phyloP scores from a whole-genome alignment of 2,797 vertebrate species.

The Scolopax bukidnonensis region DNA sequence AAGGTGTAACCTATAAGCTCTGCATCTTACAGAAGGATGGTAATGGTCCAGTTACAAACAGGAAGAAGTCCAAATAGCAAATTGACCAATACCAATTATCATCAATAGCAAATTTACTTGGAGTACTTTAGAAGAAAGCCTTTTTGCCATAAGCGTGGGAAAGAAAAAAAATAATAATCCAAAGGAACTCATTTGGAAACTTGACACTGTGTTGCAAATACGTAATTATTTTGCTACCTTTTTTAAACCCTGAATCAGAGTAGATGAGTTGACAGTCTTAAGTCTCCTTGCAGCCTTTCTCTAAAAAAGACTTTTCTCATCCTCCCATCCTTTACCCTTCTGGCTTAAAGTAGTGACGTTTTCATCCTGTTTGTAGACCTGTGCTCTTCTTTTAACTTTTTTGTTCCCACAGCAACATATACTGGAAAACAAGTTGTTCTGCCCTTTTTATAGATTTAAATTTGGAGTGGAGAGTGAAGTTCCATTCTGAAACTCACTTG shows the following conservation, averaged over 20 bases:
- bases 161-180: neutral
- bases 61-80: neutral
- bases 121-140: neutral
- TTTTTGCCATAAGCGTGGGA: neutral
- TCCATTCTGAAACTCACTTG: slow-evolving; percentile 30
- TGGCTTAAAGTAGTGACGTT: neutral
- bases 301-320: neutral
- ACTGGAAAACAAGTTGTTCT: slow-evolving; percentile 23
- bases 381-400: slow-evolving; percentile 26
- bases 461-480: slow-evolving; percentile 25
- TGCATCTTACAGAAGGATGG: neutral
- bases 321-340: neutral
- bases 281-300: slow-evolving; percentile 11
- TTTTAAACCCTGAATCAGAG: neutral
- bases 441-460: slow-evolving; percentile 19
- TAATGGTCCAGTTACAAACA: slow-evolving; percentile 4
- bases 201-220: slow-evolving; percentile 12
- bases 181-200: slow-evolving; percentile 30
- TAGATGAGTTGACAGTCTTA: neutral
- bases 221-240: slow-evolving; percentile 13
- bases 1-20: neutral
- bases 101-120: neutral
- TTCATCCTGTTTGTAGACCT: slow-evolving; percentile 50
- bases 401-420: slow-evolving; percentile 27
- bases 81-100: neutral